Evolutionary conservation across 2,113 vertebrate species (phyloP).

Genomic region (Brienomyrus brachyistius): DNA sequence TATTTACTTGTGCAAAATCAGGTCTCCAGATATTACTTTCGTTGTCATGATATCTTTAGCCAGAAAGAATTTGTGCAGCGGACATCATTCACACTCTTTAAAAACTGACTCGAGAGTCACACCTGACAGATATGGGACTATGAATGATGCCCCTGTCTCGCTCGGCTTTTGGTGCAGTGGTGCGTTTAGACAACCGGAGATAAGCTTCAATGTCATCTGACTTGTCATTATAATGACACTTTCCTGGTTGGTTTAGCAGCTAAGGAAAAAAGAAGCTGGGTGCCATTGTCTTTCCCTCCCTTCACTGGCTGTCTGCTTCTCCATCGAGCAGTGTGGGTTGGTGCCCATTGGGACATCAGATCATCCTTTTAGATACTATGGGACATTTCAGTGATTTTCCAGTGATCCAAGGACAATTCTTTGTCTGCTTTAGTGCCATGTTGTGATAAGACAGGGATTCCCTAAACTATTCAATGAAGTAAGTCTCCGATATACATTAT

Average conservation of each 20-base stretch:
- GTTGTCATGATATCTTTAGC: not conserved
- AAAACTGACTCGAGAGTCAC: not conserved
- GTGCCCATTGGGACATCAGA: not conserved
- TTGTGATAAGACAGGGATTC: not conserved
- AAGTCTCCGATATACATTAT: not conserved
- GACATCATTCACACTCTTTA: not conserved
- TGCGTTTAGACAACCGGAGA: not conserved
- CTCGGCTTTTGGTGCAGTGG: not conserved
- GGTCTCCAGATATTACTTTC: not conserved
- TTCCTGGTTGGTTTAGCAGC: conserved; percentile 9
- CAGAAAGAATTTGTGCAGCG: not conserved
- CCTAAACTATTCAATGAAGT: not conserved
- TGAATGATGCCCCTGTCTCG: not conserved
- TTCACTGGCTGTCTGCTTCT: not conserved
- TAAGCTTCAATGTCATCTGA: conserved; percentile 10
- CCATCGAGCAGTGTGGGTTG: not conserved
- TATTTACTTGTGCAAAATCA: conserved; percentile 1
- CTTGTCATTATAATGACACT: conserved; percentile 2
- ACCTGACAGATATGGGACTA: not conserved
- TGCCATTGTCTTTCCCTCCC: not conserved
- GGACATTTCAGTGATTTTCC: not conserved
- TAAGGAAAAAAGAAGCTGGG: not conserved
- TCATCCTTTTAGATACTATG: not conserved
- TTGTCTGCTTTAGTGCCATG: not conserved
- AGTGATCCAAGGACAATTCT: not conserved